phyloP scores from a whole-genome alignment of 2,888 invertebrate genomes.

The Plebejus anna region DNA sequence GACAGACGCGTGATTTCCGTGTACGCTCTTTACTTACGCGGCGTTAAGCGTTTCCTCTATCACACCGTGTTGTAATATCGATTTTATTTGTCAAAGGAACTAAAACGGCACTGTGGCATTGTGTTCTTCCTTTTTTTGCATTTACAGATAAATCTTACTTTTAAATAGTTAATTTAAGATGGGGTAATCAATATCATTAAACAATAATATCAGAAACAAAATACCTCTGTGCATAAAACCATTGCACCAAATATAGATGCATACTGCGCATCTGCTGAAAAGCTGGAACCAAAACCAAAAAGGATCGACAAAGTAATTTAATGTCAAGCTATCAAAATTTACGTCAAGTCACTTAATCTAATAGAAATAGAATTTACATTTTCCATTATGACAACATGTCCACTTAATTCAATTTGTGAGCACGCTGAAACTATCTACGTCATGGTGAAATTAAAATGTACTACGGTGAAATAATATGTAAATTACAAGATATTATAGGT shows the following conservation, averaged over 20 bases:
- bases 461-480: neutral
- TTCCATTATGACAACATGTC: neutral
- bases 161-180: neutral
- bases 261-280: neutral
- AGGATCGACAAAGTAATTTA: neutral
- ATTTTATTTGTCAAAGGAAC: neutral
- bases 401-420: neutral
- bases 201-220: neutral
- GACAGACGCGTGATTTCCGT: constrained; percentile 47
- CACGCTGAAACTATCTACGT: neutral
- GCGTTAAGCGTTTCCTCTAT: constrained; percentile 46
- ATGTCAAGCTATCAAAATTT: neutral
- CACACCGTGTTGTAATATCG: constrained; percentile 41
- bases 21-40: constrained; percentile 45
- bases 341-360: neutral
- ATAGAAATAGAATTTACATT: neutral
- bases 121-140: neutral
- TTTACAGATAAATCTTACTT: neutral
- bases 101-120: neutral
- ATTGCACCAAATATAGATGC: neutral
- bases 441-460: neutral
- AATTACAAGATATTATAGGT: no score
- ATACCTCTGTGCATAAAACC: neutral
- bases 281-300: neutral
- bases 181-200: neutral